These are phyloP conservation scores for Morelia viridis DNA, from an alignment of 2,797 vertebrate genomes.

Conservation along the genomic window DNA sequence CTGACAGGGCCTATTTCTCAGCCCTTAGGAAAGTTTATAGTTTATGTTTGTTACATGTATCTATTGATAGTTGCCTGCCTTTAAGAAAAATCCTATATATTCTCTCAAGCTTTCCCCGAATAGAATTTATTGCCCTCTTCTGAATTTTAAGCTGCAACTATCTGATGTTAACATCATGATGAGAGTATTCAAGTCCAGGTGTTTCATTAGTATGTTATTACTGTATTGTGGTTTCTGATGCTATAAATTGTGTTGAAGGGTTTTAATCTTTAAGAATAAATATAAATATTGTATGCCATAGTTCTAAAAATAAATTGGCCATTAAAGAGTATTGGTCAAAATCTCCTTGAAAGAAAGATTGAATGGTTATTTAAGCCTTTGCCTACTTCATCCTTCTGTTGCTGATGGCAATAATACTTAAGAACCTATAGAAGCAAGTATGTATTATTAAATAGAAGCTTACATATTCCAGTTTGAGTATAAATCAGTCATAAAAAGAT, in stretches of 20 bases:
- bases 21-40: background rate
- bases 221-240: background rate
- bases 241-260: background rate
- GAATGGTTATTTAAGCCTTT: background rate
- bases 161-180: background rate
- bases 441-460: background rate
- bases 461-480: conserved; percentile 5
- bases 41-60: background rate
- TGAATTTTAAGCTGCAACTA: background rate
- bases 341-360: background rate
- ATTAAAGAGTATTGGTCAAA: background rate
- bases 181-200: background rate
- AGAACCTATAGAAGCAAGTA: background rate
- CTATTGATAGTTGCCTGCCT: background rate
- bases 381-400: background rate
- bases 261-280: background rate
- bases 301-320: background rate
- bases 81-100: background rate
- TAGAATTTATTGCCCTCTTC: background rate
- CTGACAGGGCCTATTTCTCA: too few species aligned
- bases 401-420: background rate
- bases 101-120: background rate
- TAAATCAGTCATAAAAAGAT: conserved; percentile 29
- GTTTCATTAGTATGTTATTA: background rate
- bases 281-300: background rate